Base-by-base conservation (phyloP, 2,113 vertebrate genomes). In the Phainopepla nitens region DNA sequence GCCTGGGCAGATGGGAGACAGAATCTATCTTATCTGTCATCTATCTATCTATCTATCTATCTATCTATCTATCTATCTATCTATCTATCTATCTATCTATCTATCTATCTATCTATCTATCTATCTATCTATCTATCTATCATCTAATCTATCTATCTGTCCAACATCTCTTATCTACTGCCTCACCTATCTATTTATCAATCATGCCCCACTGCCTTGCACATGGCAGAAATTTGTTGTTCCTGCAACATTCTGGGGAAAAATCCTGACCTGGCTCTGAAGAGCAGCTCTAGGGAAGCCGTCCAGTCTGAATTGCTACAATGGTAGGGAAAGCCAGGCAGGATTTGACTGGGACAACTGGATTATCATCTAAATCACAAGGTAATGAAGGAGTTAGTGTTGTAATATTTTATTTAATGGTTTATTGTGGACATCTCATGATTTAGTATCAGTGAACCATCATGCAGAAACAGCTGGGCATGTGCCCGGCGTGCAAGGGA, bases 361-460 rank as follows among this genome's bases (percentile, higher is more conserved):
- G 20, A 29, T 65, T 29, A 17, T 15, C 47, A 45, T 14, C 54
- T 77, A 31, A 77, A 57, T 61, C 5, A 50, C 29, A 42, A 62
- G 17, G 35, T 68, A 66, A 64, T 14, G 20, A 39, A 65, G 71
- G n/a, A 53, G 21, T 39, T n/a, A 15, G 23, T 21, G 65, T 51
- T 54, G n/a, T 4, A 22, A n/a, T 62, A 10, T 16, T 41, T 47
- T 69, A 36, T 91, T 89, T 62, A 17, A 31, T 68, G 18, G 17
- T 51, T 58, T 75, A 18, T 35, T 29, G 53, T 13, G 35, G 44
- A 1, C 36, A 31, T 11, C 17, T 78, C 29, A 22, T 45, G 24
- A 22, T 51, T 49, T 60, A 25, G 0, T 10, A 19, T 31, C 45
- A 18, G 16, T 1, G 6, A 47, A 29, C 19, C 35, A 7, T 2